Conservation (phyloP, 53 echinoderm and acorn worm genomes). For the Echinometra lucunter region DNA sequence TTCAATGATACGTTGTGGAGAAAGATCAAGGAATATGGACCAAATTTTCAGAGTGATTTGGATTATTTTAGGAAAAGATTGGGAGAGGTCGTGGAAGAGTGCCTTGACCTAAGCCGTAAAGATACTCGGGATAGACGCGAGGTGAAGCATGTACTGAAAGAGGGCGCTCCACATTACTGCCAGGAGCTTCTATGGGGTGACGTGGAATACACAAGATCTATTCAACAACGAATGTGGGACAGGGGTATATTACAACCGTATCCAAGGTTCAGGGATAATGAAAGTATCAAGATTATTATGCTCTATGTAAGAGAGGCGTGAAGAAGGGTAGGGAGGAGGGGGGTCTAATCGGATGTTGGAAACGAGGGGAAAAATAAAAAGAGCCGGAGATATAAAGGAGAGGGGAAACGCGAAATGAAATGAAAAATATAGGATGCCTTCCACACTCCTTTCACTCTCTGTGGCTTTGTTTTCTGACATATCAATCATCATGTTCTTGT, state of each 20-base stretch:
- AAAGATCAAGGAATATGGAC: conserved; percentile 54
- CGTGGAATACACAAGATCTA: conserved; percentile 56
- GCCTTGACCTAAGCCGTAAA: conserved; percentile 42
- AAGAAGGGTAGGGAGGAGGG: too few relatives aligned
- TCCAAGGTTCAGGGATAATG: neutral
- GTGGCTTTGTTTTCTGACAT: too few relatives aligned
- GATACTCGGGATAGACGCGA: conserved; percentile 54
- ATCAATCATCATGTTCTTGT: too few relatives aligned
- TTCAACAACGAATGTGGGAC: conserved; percentile 57
- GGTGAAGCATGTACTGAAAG: conserved; percentile 63
- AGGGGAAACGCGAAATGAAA: too few relatives aligned
- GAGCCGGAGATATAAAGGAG: too few relatives aligned
- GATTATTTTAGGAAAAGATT: conserved; percentile 24
- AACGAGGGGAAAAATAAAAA: too few relatives aligned
- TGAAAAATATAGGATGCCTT: too few relatives aligned
- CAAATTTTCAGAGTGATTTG: conserved; percentile 31
- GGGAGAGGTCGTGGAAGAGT: conserved; percentile 38
- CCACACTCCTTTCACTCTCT: too few relatives aligned
- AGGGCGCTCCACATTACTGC: conserved; percentile 23
- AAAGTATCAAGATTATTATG: neutral
- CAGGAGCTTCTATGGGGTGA: conserved; percentile 54
- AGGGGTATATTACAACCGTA: conserved; percentile 50
- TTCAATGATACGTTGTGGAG: conserved; percentile 24
- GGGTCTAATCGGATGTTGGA: too few relatives aligned
- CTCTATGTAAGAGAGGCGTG: too few relatives aligned